Evolutionary conservation across 1,140 invertebrate genomes (phyloP), one percentile per base, ranked within the genome.

Genomic region (Homarus americanus): DNA sequence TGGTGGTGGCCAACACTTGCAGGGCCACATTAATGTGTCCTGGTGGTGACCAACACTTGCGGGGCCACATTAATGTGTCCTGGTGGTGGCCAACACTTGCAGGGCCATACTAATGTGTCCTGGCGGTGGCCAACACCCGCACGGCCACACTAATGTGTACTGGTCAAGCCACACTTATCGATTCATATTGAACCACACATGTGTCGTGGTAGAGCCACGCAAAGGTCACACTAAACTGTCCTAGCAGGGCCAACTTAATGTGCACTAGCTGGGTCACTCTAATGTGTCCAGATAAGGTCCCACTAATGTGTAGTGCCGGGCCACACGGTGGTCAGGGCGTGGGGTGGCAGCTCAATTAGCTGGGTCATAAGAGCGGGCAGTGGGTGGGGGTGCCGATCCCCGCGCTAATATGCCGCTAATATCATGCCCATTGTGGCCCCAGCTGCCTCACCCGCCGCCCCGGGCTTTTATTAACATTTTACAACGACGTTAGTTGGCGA

Each of bases 401-500:
- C 24, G n/a, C n/a, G 49, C 44, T 82, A 82, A 82, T 82, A 80
- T 4, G n/a, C n/a, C n/a, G 28, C 44, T 80, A 80, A 80, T 53
- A 63, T 82, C 44, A 82, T 63, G 79, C 32, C 79, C 79, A 82
- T 12, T 82, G 79, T 82, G 2, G 36, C 32, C 32, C 28, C 79
- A 82, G 79, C 79, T 82, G 79, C 7, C 41, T 49, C 79, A 7
- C 79, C 36, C 58, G 20, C 49, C 32, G 32, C 34, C 79, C 58
- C n/a, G n/a, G 78, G 41, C 32, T 36, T 80, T 53, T 80, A 80
- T 80, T 53, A 80, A 80, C 78, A 80, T 49, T 80, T 49, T 80
- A 32, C 78, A 36, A 63, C 53, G 49, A 28, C 41, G 78, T 34
- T 63, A 63, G 49, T 82, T 82, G 53, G 49, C 9, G 49, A 34